Conservation (phyloP, 2,113 vertebrate species). For the Spea bombifrons region DNA sequence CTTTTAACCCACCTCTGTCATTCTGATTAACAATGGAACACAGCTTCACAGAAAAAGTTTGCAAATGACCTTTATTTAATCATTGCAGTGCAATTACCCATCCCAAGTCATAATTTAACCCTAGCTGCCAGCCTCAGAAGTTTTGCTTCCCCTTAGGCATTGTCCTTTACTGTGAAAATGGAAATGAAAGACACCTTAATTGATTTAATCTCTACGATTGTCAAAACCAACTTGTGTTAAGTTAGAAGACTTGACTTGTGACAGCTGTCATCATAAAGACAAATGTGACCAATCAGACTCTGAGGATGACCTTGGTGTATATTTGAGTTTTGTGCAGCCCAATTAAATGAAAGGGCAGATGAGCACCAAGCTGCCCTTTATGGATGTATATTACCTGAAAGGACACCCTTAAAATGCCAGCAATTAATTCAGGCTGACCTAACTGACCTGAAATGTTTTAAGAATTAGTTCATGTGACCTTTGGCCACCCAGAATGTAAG, state of each 20-base stretch:
- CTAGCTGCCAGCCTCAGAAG: constrained; percentile 13
- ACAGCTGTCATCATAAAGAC: constrained; percentile 35
- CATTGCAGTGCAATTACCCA: constrained; percentile 36
- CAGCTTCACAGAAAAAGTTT: not conserved
- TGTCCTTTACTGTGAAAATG: constrained; percentile 44
- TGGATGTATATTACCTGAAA: constrained; percentile 4
- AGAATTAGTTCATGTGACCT: too few species aligned
- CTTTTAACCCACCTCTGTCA: too few species aligned
- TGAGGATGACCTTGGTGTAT: constrained; percentile 22
- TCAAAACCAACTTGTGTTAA: constrained; percentile 38
- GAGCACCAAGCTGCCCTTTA: not conserved
- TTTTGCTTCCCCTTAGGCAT: constrained; percentile 28
- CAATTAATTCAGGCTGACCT: too few species aligned
- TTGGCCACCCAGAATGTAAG: too few species aligned
- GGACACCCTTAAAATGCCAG: not conserved
- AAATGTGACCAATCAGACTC: constrained; percentile 28
- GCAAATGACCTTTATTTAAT: constrained; percentile 35
- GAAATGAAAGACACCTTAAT: constrained; percentile 47
- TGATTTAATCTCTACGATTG: constrained; percentile 43
- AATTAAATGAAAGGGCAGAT: constrained; percentile 26
- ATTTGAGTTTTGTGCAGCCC: constrained; percentile 14
- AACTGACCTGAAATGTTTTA: too few species aligned
- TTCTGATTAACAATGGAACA: too few species aligned
- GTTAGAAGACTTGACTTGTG: constrained; percentile 33
- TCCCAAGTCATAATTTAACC: constrained; percentile 28